Percentiles rank a stretch among this genome's conserved stretches.
These are phyloP conservation scores for Ceyx margarethae DNA, from an alignment of 2,113 vertebrate genomes.

Conservation along the genomic window DNA sequence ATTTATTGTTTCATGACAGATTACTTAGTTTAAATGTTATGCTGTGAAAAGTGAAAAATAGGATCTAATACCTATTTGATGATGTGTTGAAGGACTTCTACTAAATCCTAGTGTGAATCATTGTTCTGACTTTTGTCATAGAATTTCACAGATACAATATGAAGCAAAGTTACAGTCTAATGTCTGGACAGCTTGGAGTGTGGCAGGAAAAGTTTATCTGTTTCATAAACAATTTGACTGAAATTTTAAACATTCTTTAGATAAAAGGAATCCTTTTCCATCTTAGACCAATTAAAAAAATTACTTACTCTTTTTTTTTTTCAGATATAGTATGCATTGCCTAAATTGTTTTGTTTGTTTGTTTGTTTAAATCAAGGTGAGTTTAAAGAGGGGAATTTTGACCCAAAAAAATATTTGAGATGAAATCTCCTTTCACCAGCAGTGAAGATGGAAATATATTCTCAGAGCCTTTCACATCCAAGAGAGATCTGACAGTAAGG, in stretches of 20 bases:
- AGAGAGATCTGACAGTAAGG: not conserved
- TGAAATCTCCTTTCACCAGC: not conserved
- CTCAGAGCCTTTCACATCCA: not conserved
- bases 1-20: not conserved
- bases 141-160: not conserved
- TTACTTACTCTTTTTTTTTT: not conserved
- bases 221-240: not conserved
- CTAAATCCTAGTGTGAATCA: not conserved
- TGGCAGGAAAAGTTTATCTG: not conserved
- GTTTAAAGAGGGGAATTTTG: not conserved
- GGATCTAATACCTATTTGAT: not conserved
- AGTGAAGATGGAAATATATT: not conserved
- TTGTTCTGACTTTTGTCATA: not conserved
- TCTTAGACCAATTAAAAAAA: not conserved
- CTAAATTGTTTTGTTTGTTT: too few relatives aligned
- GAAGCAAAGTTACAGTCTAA: not conserved
- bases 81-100: not conserved
- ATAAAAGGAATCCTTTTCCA: not conserved
- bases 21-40: not conserved
- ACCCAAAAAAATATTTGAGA: fast-evolving
- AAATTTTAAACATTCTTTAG: not conserved
- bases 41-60: not conserved
- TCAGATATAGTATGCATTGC: too few relatives aligned
- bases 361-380: not conserved
- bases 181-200: not conserved